Base-by-base conservation (phyloP, 2,888 invertebrate genomes). In the Lapara coniferarum region DNA sequence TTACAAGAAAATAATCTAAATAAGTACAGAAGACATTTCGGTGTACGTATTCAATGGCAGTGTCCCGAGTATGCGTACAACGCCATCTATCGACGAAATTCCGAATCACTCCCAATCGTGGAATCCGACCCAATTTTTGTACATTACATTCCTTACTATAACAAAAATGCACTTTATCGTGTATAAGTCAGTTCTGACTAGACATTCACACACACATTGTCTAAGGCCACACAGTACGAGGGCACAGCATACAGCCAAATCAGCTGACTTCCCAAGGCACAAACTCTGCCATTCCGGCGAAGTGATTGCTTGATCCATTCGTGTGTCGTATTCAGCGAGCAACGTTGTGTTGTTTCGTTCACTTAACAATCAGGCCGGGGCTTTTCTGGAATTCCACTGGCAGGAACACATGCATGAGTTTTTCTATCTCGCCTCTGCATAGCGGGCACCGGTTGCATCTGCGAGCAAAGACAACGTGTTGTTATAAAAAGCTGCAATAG, bases 401-500 rank as follows among this genome's bases (percentile, higher is more conserved):
- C 49, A 96, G 92, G 87, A 95, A 97, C 74, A 97, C 95, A 82
- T 95, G 95, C 89, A 96, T 96, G 46, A 95, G 94, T 76, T 95
- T 95, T 67, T 95, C 94, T 73, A 97, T 96, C 81, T 95, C 95
- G 7, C 96, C 94, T 25, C 97, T 95, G 84, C 97, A 97, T 49
- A 97, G 89, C 0, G 97, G 97, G 85, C 97, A 97, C 71, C 95
- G 94, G 71, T 95, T 95, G 84, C 97, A 96, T 81, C 95, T 95
- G 92, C 73, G 69, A 12, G 59, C 75, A 68, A 71, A 46, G 37
- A 69, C 73, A 49, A 37, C 46, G 4, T 2, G 37, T 0, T 25
- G 37, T 37, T 37, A 37, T 37, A 37, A 37, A 5, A 37, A 25
- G 25, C 25, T 25, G 25, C 8, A 37, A 37, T 37, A 37, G 37